phyloP scores from a whole-genome alignment of 37 sponge, comb jelly and placozoan species.

The Spongia lamella region DNA sequence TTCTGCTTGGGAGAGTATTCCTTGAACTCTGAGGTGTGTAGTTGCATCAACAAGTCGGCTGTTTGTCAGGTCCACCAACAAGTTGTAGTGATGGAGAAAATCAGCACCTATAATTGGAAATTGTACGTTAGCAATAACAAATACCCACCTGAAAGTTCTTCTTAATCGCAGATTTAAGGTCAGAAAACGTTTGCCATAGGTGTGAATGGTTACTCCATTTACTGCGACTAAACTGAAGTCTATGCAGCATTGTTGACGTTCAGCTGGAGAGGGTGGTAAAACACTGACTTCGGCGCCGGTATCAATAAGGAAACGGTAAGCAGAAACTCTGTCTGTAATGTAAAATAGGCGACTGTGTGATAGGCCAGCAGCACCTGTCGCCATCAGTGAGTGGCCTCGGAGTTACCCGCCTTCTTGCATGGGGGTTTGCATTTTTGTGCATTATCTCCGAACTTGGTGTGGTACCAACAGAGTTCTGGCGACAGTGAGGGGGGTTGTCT shows the following conservation, averaged over 20 bases:
- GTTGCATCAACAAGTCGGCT: no score
- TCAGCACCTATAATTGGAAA: conserved; percentile 42
- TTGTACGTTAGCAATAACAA: conserved; percentile 35
- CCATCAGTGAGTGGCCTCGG: conserved; percentile 51
- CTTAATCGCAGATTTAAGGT: conserved; percentile 44
- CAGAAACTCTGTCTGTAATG: conserved; percentile 34
- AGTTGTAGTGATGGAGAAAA: conserved; percentile 34
- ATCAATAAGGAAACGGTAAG: conserved; percentile 66
- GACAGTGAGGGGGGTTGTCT: no score
- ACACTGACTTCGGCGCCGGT: conserved; percentile 52
- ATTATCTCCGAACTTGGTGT: conserved; percentile 26
- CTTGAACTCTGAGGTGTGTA: no score
- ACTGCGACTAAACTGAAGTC: conserved; percentile 25
- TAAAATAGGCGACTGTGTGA: conserved; percentile 56
- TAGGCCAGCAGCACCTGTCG: conserved; percentile 64
- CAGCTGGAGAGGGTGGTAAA: conserved; percentile 33
- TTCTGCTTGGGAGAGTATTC: no score
- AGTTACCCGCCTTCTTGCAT: conserved; percentile 47
- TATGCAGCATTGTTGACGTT: neutral
- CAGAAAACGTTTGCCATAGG: conserved; percentile 15
- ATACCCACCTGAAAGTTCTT: no score
- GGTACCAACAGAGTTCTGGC: conserved; percentile 43
- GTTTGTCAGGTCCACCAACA: conserved; percentile 22
- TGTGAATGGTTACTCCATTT: conserved; percentile 22
- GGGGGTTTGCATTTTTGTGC: conserved; percentile 58